phyloP scores from a whole-genome alignment of 30 jellyfish, hydroid and myxozoan genomes.

The Hydra vulgaris region DNA sequence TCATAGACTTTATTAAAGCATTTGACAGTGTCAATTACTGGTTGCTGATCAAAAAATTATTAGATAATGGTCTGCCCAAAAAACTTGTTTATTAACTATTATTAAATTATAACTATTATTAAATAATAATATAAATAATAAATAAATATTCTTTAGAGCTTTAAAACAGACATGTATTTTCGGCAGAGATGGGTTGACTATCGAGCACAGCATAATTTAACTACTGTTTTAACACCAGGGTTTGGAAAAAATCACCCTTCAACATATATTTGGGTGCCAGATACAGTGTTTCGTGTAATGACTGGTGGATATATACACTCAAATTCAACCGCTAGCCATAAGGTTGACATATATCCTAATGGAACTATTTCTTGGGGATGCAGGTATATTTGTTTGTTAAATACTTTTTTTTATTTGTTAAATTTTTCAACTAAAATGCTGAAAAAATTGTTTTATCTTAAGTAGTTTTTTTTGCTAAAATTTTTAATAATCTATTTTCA shows the following conservation, averaged over 20 bases:
- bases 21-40: too few relatives aligned
- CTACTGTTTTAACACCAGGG: conserved; percentile 24
- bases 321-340: conserved; percentile 56
- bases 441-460: background rate
- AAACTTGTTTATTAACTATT: too few relatives aligned
- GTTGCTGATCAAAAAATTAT: too few relatives aligned
- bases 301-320: conserved; percentile 49
- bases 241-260: conserved; percentile 52
- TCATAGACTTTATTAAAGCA: too few relatives aligned
- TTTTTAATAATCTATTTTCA: too few relatives aligned
- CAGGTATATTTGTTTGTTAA: conserved; percentile 46
- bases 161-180: conserved; percentile 58
- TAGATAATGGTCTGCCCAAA: too few relatives aligned
- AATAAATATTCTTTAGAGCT: too few relatives aligned
- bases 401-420: background rate
- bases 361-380: conserved; percentile 92
- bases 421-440: too few relatives aligned
- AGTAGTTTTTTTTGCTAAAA: background rate
- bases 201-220: conserved; percentile 36
- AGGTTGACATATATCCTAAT: conserved; percentile 58
- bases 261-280: conserved; percentile 77
- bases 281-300: conserved; percentile 56
- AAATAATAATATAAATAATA: too few relatives aligned
- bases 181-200: conserved; percentile 75
- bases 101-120: too few relatives aligned